A percentile compares a stretch with the other conserved stretches of the same genome.
Evolutionary conservation across 2,797 vertebrate genomes (phyloP).

Genomic region (Halcyon leucocephala): DNA sequence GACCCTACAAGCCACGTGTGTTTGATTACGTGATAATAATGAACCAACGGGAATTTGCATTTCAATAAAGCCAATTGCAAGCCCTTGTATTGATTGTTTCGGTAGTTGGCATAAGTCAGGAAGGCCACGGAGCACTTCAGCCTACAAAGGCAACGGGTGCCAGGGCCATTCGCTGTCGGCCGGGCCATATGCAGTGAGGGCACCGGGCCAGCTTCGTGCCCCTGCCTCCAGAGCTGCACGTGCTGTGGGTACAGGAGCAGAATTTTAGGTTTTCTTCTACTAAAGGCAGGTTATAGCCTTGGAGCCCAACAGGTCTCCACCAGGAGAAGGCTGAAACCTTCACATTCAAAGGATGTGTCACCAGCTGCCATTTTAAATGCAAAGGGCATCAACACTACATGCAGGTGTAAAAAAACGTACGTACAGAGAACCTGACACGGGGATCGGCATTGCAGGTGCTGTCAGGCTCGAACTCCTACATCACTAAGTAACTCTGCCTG

Average conservation of each 20-base stretch:
- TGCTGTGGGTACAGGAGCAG: neutral
- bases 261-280: neutral
- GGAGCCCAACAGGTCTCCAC: rapidly evolving
- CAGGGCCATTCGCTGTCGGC: rapidly evolving
- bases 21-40: neutral
- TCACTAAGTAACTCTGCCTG: neutral
- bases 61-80: neutral
- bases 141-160: neutral
- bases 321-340: neutral
- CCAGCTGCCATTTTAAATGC: neutral
- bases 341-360: rapidly evolving
- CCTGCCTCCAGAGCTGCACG: neutral
- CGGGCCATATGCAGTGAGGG: neutral
- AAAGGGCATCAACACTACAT: rapidly evolving
- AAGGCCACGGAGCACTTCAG: rapidly evolving
- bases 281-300: neutral
- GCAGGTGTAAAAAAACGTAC: rapidly evolving
- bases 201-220: rapidly evolving
- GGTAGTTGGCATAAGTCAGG: rapidly evolving
- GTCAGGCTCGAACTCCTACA: neutral
- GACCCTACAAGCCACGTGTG: neutral
- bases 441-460: rapidly evolving
- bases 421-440: neutral
- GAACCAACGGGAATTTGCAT: neutral
- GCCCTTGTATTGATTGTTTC: neutral